Evolutionary conservation across 2,888 invertebrate genomes (phyloP).

Genomic region (Byasa hedistus): DNA sequence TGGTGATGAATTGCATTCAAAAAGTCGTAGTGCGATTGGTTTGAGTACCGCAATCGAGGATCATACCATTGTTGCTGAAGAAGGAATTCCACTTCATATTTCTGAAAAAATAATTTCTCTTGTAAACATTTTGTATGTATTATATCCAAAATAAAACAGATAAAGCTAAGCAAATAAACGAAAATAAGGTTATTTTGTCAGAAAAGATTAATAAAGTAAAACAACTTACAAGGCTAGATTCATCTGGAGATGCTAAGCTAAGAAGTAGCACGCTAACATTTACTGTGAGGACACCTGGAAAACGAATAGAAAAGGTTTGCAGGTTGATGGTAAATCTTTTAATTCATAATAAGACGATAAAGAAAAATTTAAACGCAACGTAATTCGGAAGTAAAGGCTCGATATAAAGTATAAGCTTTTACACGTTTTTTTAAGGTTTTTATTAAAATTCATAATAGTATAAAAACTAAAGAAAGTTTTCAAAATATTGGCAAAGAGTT

Average conservation of each 20-base stretch:
- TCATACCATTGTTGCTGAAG: conserved; percentile 97
- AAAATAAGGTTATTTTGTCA: background rate
- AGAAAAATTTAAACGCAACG: conserved; percentile 20
- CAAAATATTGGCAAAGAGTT: background rate
- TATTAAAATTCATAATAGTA: background rate
- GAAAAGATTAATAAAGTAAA: conserved; percentile 30
- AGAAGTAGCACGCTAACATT: conserved; percentile 96
- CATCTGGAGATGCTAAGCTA: conserved; percentile 96
- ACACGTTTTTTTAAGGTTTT: background rate
- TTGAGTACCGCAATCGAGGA: conserved; percentile 92
- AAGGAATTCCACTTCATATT: conserved; percentile 97
- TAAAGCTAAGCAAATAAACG: conserved; percentile 1
- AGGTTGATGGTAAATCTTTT: background rate
- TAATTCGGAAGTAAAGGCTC: conserved; percentile 22
- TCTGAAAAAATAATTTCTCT: conserved; percentile 79
- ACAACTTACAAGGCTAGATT: conserved; percentile 94
- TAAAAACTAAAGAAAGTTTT: background rate
- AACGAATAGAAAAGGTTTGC: conserved; percentile 38
- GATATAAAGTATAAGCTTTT: conserved; percentile 5
- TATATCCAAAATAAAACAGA: conserved; percentile 10
- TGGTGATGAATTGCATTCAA: conserved; percentile 96
- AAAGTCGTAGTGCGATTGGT: conserved; percentile 92
- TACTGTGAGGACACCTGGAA: conserved; percentile 93
- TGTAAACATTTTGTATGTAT: background rate
- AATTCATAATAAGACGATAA: background rate